Base-by-base conservation (phyloP, 1,140 invertebrate species). In the Tetramorium parvispinum region DNA sequence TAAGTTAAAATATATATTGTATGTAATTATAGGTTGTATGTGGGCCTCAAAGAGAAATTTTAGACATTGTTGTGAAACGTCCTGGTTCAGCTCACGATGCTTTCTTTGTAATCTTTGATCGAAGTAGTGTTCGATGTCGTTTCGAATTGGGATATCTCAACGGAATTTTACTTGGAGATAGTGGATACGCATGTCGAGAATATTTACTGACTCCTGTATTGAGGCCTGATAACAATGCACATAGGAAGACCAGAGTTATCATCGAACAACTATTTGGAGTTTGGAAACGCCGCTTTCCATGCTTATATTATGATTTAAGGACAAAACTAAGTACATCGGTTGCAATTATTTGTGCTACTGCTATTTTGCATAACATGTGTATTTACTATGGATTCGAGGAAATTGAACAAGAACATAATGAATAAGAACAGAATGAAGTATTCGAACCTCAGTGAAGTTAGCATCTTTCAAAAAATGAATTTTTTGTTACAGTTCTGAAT, bases 311-410 rank as follows among this genome's bases (percentile, higher is more conserved):
- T 16, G 40, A 16, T 8, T 49, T 70, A 32, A 24, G 43, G 16
- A 70, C 66, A 27, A 70, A 49, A 18, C 4, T 70, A 27, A 70
- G 21, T 18, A 70, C 66, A 49, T 27, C 66, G 0, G 43, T 70
- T 49, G 66, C 66, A 70, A 1, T 68, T 18, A 37, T 63, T 1
- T 46, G 65, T 68, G 8, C 37, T 3, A 13, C 5, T 68, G 37
- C 65, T 68, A n/a, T 68, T 24, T 68, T 68, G 6, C 65, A 68
- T 68, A 66, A 63, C 37, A 63, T 32, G 37, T 63, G 59, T 63
- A 63, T 63, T 18, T 13, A 18, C 1, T 16, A 63, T 63, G 13
- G 13, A 37, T 16, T 46, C 43, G 43, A 11, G 13, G 13, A 49
- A 49, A 49, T 63, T 27, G 27, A 63, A 32, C 11, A 63, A 63